Base-by-base conservation (phyloP, 1,140 invertebrate species). In the Listronotus oregonensis region DNA sequence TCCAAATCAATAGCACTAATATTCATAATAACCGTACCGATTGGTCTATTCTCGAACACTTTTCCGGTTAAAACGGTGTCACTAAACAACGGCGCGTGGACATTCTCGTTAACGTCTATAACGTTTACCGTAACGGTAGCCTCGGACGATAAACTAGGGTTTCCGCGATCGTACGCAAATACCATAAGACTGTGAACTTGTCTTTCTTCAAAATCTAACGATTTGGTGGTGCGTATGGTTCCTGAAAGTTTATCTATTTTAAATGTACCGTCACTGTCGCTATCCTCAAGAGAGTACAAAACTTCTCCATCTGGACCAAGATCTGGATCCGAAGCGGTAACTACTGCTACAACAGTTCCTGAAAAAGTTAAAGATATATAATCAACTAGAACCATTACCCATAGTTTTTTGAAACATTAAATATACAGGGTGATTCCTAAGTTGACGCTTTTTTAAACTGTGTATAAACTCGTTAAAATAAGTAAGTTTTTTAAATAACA, bases 101-200 rank as follows among this genome's bases (percentile, higher is more conserved):
- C 79, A 79, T 97, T 97, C 78, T 97, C 94, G 77, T 97, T 95
- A 10, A 98, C 94, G 81, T 98, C 94, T 44, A 93, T 87, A 18
- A 98, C 87, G 77, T 97, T 92, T 6, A 99, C 87, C 12, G 92
- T 86, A 15, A 94, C 82, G 44, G 87, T 87, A 37, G 89, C 87
- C 70, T 93, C 89, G 0, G 90, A 86, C 18, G 85, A 87, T 40
- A 94, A 78, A 0, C 88, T 81, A 0, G 91, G 90, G 40, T 84
- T 85, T 5, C 92, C 93, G 1, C 87, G 83, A 81, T 97, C 95
- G 14, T 85, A 86, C 0, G 93, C 95, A 34, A 87, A 83, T 42
- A 95, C 90, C 32, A 89, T 90, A 40, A 98, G 81, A 72, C 90
- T 94, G 79, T 97, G 94, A 47, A 94, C 86, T 78, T 95, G 74